Percentiles rank a stretch among this genome's conserved stretches.
Evolutionary conservation across 2,797 vertebrate genomes (phyloP).

Genomic region (Pteropus rufus): DNA sequence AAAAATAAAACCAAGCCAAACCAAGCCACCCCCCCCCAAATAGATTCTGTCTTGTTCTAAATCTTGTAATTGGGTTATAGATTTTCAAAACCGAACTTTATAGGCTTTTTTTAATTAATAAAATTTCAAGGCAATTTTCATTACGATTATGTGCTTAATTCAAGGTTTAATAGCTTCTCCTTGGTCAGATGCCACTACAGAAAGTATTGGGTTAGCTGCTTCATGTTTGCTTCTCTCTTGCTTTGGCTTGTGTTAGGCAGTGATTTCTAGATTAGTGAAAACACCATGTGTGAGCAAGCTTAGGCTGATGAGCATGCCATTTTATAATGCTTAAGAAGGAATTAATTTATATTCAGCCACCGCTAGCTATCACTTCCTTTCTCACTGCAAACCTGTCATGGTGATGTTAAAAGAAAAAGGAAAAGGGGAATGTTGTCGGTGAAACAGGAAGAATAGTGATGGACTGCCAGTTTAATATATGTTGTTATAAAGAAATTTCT

Average conservation of each 20-base stretch:
- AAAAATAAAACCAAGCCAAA: neutral
- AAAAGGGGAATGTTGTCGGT: neutral
- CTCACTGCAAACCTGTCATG: neutral
- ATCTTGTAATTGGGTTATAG: neutral
- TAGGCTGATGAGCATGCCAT: neutral
- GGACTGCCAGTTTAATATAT: neutral
- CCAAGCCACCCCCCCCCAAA: neutral
- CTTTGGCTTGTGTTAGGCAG: neutral
- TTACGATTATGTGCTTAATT: neutral
- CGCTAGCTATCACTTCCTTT: neutral
- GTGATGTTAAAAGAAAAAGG: neutral
- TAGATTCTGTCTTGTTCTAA: neutral
- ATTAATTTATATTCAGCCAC: neutral
- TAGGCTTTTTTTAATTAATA: neutral
- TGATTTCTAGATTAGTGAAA: neutral
- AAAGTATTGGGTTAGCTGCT: neutral
- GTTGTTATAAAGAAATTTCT: neutral
- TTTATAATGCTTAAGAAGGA: neutral
- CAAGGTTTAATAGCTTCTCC: neutral
- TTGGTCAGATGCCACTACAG: neutral
- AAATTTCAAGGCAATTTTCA: slow-evolving; percentile 11
- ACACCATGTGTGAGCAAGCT: neutral
- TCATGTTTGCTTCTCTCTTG: neutral
- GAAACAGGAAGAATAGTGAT: neutral
- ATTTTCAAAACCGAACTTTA: slow-evolving; percentile 11